phyloP scores from a whole-genome alignment of 2,797 vertebrate genomes.

The Cyclura pinguis region DNA sequence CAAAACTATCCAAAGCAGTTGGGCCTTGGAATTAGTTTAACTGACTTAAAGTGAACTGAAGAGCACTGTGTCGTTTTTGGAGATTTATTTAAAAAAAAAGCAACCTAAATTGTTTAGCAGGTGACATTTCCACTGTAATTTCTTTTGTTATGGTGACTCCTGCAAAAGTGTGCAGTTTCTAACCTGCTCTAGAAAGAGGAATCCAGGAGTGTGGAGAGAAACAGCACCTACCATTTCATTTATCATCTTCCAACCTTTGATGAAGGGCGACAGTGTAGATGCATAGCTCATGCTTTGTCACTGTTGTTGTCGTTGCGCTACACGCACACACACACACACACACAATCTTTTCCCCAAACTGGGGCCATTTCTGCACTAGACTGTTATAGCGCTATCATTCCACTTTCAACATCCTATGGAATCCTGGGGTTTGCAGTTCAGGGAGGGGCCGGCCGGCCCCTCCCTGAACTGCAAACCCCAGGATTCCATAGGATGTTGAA shows the following conservation, averaged over 20 bases:
- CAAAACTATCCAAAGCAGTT: neutral
- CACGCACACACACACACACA: too few relatives aligned
- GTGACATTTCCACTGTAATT: neutral
- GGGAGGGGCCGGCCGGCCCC: too few relatives aligned
- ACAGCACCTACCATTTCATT: neutral
- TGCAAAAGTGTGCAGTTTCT: neutral
- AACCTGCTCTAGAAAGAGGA: neutral
- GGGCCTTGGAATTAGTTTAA: neutral
- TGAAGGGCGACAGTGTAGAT: neutral
- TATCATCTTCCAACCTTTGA: neutral
- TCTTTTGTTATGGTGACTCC: neutral
- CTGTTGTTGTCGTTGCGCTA: too few relatives aligned
- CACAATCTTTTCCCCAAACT: too few relatives aligned
- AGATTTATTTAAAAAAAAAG: neutral
- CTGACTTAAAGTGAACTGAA: neutral
- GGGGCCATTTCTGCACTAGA: too few relatives aligned
- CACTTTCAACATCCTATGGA: too few relatives aligned
- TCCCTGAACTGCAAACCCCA: too few relatives aligned
- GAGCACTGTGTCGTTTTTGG: neutral
- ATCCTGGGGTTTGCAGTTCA: too few relatives aligned
- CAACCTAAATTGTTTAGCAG: neutral
- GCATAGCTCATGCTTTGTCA: neutral
- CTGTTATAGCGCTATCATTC: too few relatives aligned
- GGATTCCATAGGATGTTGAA: too few relatives aligned
- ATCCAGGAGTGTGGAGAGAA: neutral